These are phyloP conservation scores for Furcifer pardalis DNA, from an alignment of 2,797 vertebrate species.

Conservation along the genomic window DNA sequence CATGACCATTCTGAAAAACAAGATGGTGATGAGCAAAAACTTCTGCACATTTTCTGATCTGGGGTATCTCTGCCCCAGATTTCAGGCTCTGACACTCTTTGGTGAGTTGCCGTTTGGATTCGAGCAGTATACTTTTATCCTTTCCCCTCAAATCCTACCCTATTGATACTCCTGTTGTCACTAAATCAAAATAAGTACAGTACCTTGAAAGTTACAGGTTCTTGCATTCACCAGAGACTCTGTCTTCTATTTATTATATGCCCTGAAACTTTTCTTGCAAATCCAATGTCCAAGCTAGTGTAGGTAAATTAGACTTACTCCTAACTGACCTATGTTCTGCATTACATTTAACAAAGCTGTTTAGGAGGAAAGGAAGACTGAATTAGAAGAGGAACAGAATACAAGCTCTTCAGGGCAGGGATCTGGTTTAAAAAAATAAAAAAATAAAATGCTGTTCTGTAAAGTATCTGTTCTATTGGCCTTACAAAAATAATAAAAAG, in stretches of 20 bases:
- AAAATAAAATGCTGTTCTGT: neutral
- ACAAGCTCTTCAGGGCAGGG: neutral
- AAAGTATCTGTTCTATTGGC: neutral
- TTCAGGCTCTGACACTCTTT: slow-evolving; percentile 90
- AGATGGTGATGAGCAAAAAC: slow-evolving; percentile 93
- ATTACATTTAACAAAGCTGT: slow-evolving; percentile 35
- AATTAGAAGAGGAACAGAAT: neutral
- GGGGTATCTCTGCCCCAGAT: slow-evolving; percentile 77
- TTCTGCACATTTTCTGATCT: slow-evolving; percentile 79
- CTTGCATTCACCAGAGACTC: slow-evolving; percentile 52
- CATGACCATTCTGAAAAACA: slow-evolving; percentile 96
- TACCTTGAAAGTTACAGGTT: slow-evolving; percentile 57
- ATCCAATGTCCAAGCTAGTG: slow-evolving; percentile 48
- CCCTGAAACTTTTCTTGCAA: slow-evolving; percentile 48
- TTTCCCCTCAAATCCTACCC: slow-evolving; percentile 67
- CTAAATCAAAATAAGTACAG: slow-evolving; percentile 67
- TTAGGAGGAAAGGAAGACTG: neutral
- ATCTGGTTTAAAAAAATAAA: too few relatives aligned
- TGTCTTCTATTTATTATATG: slow-evolving; percentile 64
- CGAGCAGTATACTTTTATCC: slow-evolving; percentile 78
- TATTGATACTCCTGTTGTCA: slow-evolving; percentile 60
- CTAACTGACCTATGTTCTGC: slow-evolving; percentile 27
- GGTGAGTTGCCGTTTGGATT: slow-evolving; percentile 87
- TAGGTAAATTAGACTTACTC: slow-evolving; percentile 44
- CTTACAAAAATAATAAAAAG: neutral